Conservation (phyloP, 1,140 invertebrate genomes). For the Fopius arisanus region DNA sequence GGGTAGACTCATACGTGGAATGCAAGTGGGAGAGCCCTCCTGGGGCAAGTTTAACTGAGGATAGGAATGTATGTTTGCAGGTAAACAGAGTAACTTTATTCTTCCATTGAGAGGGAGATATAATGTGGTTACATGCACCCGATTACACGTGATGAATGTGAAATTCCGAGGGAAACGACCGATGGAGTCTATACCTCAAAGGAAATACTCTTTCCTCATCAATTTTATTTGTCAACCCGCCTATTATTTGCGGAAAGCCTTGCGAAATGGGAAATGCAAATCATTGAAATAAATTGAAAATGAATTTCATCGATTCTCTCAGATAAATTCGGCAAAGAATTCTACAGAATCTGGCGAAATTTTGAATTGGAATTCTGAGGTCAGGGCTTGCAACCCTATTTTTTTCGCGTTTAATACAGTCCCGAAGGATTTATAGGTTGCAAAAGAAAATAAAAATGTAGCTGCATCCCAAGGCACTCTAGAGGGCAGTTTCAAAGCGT, state of each 20-base stretch:
- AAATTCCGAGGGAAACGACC: background rate
- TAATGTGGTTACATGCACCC: background rate
- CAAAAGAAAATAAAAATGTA: constrained; percentile 16
- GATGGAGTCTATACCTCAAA: background rate
- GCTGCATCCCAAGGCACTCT: constrained; percentile 13
- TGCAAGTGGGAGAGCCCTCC: background rate
- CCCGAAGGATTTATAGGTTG: background rate
- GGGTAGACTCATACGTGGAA: background rate
- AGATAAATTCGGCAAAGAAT: too few species aligned
- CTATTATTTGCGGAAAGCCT: too few species aligned
- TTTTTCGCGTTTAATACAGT: background rate
- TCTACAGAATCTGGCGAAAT: background rate
- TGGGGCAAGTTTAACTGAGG: background rate
- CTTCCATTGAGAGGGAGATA: background rate
- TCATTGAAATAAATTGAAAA: too few species aligned
- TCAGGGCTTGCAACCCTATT: too few species aligned
- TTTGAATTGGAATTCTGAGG: background rate
- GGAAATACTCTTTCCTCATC: too few species aligned
- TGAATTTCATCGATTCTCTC: too few species aligned
- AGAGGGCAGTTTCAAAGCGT: constrained; percentile 41
- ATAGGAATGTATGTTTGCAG: background rate
- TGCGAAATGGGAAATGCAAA: background rate
- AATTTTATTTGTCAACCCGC: too few species aligned
- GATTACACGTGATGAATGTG: background rate
- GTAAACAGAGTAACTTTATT: constrained; percentile 11